Evolutionary conservation across 2,797 vertebrate species (phyloP).

Genomic region (Lates japonicus): DNA sequence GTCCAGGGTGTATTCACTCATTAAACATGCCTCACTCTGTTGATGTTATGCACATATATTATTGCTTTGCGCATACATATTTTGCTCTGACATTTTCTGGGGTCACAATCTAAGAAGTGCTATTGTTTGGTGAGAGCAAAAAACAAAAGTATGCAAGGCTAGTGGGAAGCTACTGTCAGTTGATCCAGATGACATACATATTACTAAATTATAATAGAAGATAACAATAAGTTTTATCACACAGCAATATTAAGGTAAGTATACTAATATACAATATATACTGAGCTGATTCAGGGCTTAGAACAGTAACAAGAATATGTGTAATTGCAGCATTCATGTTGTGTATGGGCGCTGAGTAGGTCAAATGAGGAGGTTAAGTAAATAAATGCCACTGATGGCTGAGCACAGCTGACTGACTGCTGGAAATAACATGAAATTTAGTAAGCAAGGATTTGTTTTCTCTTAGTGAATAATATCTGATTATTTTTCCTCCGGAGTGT

Average conservation of each 20-base stretch:
- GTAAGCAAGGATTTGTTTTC: slow-evolving; percentile 1
- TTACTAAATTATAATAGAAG: background rate
- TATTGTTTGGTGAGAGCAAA: background rate
- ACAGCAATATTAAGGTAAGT: background rate
- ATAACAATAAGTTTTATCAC: background rate
- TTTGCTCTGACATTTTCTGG: slow-evolving; percentile 25
- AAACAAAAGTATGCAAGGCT: background rate
- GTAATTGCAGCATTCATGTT: slow-evolving; percentile 2
- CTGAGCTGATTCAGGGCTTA: background rate
- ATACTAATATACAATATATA: background rate
- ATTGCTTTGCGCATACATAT: slow-evolving; percentile 3
- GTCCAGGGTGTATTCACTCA: background rate
- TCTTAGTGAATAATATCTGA: slow-evolving; percentile 3
- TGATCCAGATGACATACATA: background rate
- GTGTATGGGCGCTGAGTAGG: too few relatives aligned
- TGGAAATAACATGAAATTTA: slow-evolving; percentile 13
- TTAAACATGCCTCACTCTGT: background rate
- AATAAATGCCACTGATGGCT: slow-evolving; percentile 8
- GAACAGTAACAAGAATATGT: background rate
- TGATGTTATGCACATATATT: slow-evolving; percentile 16
- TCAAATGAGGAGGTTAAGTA: slow-evolving; percentile 11
- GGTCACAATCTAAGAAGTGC: background rate
- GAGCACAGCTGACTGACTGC: slow-evolving; percentile 8
- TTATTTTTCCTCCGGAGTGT: slow-evolving; percentile 11
- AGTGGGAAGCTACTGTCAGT: background rate